Conservation (phyloP, 1,140 invertebrate species). For the Pseudomyrmex pallidus region DNA sequence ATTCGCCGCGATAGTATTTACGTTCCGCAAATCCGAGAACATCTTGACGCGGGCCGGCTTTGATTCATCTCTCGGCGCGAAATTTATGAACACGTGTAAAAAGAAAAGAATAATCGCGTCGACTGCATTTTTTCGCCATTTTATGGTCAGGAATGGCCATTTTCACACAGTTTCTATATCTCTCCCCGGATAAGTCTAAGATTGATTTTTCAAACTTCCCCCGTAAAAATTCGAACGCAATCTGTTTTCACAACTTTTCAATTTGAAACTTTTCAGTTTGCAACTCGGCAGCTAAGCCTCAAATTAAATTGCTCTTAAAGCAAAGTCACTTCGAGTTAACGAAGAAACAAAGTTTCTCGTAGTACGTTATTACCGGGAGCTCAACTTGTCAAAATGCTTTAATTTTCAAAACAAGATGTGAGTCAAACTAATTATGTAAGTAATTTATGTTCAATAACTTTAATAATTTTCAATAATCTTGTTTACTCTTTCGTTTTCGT, state of each 20-base stretch:
- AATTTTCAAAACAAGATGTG: constrained; percentile 28
- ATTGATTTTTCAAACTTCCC: constrained; percentile 1
- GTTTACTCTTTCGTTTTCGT: not conserved
- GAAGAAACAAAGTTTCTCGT: constrained; percentile 41
- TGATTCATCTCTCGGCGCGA: not conserved
- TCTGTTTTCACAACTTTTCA: constrained; percentile 48
- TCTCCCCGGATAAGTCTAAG: not conserved
- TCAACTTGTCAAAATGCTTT: constrained; percentile 37
- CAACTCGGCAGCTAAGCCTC: constrained; percentile 42
- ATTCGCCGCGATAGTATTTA: constrained; percentile 45
- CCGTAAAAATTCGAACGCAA: constrained; percentile 12
- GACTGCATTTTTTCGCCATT: constrained; percentile 16
- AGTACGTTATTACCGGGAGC: constrained; percentile 8
- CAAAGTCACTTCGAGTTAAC: constrained; percentile 50
- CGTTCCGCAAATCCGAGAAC: constrained; percentile 32
- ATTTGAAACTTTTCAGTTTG: constrained; percentile 42
- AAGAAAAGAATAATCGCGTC: constrained; percentile 15
- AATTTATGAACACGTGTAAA: constrained; percentile 15
- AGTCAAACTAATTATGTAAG: not conserved
- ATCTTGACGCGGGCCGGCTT: constrained; percentile 14
- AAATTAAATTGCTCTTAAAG: constrained; percentile 58
- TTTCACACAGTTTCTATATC: not conserved
- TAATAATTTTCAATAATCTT: constrained; percentile 35
- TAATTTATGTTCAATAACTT: constrained; percentile 8
- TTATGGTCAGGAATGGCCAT: not conserved